A percentile compares a stretch with the other conserved stretches of the same genome.
Evolutionary conservation across 37 sponge, comb jelly and placozoan species (phyloP).

Genomic region (Theonella swinhoei): DNA sequence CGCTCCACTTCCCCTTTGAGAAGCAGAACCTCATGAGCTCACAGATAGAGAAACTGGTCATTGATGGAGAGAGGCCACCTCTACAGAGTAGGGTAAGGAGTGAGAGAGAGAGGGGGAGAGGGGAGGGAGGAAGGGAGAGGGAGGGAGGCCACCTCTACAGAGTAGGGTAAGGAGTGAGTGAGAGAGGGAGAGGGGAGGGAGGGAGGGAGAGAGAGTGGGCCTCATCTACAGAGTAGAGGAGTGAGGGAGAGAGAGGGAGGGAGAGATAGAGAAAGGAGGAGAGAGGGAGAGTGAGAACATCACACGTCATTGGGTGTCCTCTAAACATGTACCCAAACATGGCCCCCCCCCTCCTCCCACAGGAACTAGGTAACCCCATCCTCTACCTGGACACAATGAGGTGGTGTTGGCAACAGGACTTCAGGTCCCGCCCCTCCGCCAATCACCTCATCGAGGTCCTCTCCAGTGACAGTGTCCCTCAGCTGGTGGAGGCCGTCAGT

Average conservation of each 20-base stretch:
- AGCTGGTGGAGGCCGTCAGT: conserved; percentile 33
- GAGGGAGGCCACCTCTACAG: neutral
- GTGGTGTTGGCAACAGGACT: conserved; percentile 89
- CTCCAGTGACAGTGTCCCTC: conserved; percentile 30
- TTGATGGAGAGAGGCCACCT: conserved; percentile 70
- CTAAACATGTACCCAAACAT: too few relatives aligned
- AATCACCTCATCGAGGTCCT: conserved; percentile 45
- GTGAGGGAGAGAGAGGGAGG: neutral
- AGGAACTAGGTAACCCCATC: conserved; percentile 83
- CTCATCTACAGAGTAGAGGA: neutral
- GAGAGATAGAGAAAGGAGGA: neutral
- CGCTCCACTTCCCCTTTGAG: conserved; percentile 81
- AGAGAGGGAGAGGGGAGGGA: neutral
- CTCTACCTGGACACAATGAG: conserved; percentile 80
- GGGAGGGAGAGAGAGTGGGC: neutral
- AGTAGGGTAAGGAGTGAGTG: neutral
- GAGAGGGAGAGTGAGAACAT: neutral
- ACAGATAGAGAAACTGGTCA: conserved; percentile 89
- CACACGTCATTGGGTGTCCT: too few relatives aligned
- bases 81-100: conserved; percentile 65
- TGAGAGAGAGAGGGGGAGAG: neutral
- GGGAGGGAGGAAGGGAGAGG: neutral
- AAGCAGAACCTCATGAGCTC: conserved; percentile 67
- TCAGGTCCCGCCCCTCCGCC: conserved; percentile 69
- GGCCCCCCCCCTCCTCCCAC: neutral